Evolutionary conservation across 1,140 invertebrate species (phyloP), one percentile per base, ranked within the genome.

Genomic region (Zaprionus kolodkinae): DNA sequence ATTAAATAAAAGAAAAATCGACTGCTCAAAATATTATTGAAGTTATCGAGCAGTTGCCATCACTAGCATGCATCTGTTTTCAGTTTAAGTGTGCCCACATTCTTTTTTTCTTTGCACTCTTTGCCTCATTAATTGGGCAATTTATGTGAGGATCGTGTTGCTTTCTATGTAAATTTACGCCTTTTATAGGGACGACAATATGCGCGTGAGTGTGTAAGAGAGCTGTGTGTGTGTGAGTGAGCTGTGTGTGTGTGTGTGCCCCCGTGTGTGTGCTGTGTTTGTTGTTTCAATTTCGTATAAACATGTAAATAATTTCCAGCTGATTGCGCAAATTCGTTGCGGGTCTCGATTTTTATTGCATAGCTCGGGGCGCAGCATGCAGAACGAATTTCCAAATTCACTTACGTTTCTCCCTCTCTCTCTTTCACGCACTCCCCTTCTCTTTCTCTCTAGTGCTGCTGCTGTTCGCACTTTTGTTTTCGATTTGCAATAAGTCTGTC

Each of bases 401-500:
- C 66, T 63, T 70, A 65, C 66, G 36, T 72, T 38, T 65, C 21
- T 67, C 52, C 36, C 13, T 30, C 66, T 66, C 40, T 43, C n/a
- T 15, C 6, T 15, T n/a, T 1, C 1, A 5, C 3, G 0, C 7
- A 0, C 15, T 15, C n/a, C n/a, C 27, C 27, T 30, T 9, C 40
- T 48, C 50, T 57, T 17, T 59, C 61, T 12, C 72, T 57, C 30
- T 36, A 52, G 60, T 60, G 12, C 27, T 52, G 54, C n/a, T 66
- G 64, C 33, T 79, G 83, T 86, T 86, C 83, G 76, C 85, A 85
- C 85, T 88, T 87, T 88, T 88, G 84, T 88, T 88, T 88, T 89
- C 88, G 91, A 91, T 91, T 91, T 91, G 81, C 89, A 88, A 88
- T 91, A 91, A 91, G 89, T 91, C 85, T 89, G 90, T 91, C 90